Base-by-base conservation (phyloP, 1,140 invertebrate genomes). In the Trichoplusia ni region DNA sequence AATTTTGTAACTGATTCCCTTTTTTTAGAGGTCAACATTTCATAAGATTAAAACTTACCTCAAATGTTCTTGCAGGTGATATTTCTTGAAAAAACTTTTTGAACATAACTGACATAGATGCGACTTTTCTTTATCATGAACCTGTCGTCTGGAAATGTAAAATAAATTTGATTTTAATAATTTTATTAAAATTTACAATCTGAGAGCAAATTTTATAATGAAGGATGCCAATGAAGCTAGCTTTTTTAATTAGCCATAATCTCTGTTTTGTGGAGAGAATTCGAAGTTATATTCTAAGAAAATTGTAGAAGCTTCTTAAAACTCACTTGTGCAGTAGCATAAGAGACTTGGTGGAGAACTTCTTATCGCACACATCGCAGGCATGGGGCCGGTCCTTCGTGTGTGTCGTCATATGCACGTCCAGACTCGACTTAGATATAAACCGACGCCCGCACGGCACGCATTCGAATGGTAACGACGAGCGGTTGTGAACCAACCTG, bases 21-120 rank as follows among this genome's bases (percentile, higher is more conserved):
- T n/a, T n/a, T n/a, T n/a, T n/a, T n/a, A n/a, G n/a, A n/a, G n/a
- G n/a, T n/a, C n/a, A n/a, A n/a, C n/a, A n/a, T n/a, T n/a, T n/a
- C n/a, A n/a, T n/a, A n/a, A n/a, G n/a, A 14, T 21, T 16, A 0
- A 35, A 53, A 38, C 64, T 71, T 64, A 84, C 86, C 83, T 76
- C 44, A 89, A 72, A 71, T 89, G 86, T 11, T 73, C 38, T 67
- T 81, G 80, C 37, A 89, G 63, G 61, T 81, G 77, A 67, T 82
- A 80, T 64, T 82, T 86, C 46, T 86, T 86, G 46, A 90, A 90
- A 59, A 88, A 90, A 19, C 78, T 81, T 38, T 90, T 90, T 2
- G 87, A 88, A 66, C 87, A 90, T 58, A 82, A 72, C 61, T 90
- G 85, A 61, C 87, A 90, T 4, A 88, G 37, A 54, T 88, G 84